phyloP scores from a whole-genome alignment of 2,888 invertebrate genomes.

The Lithophane semibrunnea region DNA sequence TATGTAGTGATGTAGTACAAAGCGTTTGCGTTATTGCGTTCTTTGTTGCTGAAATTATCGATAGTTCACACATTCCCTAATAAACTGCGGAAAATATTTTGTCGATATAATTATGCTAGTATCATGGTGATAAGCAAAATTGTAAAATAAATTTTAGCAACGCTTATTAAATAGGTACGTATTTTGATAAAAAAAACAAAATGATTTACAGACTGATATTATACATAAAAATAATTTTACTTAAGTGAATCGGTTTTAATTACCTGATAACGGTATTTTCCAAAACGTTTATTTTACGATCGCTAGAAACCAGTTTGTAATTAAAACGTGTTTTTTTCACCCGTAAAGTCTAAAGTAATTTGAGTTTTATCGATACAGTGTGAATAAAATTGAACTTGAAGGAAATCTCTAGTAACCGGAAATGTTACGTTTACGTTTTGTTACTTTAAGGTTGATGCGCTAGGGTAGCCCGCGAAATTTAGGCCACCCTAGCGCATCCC shows the following conservation, averaged over 20 bases:
- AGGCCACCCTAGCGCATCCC: too few species aligned
- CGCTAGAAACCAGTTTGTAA: too few species aligned
- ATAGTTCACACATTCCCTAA: neutral
- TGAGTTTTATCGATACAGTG: neutral
- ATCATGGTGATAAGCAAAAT: neutral
- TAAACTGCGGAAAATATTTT: neutral
- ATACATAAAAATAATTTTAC: neutral
- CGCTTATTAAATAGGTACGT: neutral
- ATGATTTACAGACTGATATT: neutral
- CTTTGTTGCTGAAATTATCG: conserved; percentile 9
- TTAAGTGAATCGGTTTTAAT: neutral
- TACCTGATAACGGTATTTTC: neutral
- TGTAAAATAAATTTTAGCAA: neutral
- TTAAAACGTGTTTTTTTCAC: neutral
- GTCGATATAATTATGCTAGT: neutral
- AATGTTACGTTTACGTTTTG: conserved; percentile 25
- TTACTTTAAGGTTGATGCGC: too few species aligned
- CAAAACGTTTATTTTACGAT: neutral
- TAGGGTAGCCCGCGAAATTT: too few species aligned
- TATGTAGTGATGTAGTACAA: conserved; percentile 37
- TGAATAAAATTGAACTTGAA: neutral
- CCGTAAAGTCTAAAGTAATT: too few species aligned
- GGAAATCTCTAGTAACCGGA: conserved; percentile 10
- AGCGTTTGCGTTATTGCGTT: neutral
- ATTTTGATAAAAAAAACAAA: conserved; percentile 12